Evolutionary conservation across 2,888 invertebrate genomes (phyloP).

Genomic region (Yponomeuta cagnagella): DNA sequence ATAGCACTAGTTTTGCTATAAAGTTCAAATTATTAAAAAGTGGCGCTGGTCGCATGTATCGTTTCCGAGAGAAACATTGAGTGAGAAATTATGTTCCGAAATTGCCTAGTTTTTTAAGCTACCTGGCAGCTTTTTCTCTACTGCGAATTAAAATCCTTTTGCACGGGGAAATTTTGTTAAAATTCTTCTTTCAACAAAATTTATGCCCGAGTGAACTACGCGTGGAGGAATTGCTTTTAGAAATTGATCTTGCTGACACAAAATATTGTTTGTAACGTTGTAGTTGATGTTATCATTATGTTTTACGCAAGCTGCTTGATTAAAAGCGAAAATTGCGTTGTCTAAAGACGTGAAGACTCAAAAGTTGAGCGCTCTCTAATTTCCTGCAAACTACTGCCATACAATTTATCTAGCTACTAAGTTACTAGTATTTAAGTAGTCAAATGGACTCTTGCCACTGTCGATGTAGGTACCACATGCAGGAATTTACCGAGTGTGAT

Average conservation of each 20-base stretch:
- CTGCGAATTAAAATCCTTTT: not conserved
- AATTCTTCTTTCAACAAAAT: not conserved
- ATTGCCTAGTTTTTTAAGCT: not conserved
- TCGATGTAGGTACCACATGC: constrained; percentile 31
- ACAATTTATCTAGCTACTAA: constrained; percentile 37
- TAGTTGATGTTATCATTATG: not conserved
- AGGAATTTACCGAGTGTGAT: constrained; percentile 53
- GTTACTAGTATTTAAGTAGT: constrained; percentile 44
- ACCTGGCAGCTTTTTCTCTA: not conserved
- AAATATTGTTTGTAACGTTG: not conserved
- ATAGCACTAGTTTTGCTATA: not conserved
- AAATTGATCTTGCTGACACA: constrained; percentile 30
- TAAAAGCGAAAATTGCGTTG: constrained; percentile 14
- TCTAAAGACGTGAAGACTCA: constrained; percentile 33
- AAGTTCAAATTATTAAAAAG: constrained; percentile 14
- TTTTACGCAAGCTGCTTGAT: constrained; percentile 53
- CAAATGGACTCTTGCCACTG: constrained; percentile 30
- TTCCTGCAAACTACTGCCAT: constrained; percentile 63
- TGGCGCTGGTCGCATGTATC: constrained; percentile 55
- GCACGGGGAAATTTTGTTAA: not conserved
- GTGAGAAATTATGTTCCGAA: constrained; percentile 19
- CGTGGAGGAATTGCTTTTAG: not conserved
- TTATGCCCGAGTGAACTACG: not conserved
- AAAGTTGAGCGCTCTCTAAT: constrained; percentile 58
- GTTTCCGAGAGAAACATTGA: constrained; percentile 32